Evolutionary conservation across 2,113 vertebrate species (phyloP).

Genomic region (Pituophis catenifer): DNA sequence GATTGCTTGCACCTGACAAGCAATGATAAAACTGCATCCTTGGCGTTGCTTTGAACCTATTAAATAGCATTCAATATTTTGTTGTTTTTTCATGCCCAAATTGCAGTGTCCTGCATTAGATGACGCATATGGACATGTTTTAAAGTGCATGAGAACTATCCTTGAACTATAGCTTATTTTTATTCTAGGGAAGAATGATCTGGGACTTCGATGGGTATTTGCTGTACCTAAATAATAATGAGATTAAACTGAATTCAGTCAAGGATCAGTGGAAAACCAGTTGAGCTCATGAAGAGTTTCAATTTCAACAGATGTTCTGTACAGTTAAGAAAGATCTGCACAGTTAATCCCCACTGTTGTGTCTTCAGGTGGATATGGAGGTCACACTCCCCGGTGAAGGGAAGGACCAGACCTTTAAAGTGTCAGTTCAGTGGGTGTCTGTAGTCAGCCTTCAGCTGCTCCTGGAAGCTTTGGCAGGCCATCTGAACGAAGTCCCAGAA

Average conservation of each 20-base stretch:
- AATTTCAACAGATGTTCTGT: background rate
- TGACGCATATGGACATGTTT: background rate
- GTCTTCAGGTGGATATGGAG: slow-evolving; percentile 91
- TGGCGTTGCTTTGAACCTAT: background rate
- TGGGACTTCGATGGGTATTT: background rate
- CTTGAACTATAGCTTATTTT: background rate
- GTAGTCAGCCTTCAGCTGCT: slow-evolving; percentile 97
- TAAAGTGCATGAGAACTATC: background rate
- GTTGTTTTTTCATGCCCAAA: background rate
- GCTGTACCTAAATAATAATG: background rate
- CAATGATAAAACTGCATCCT: background rate
- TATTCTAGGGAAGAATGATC: background rate
- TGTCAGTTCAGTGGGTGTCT: slow-evolving; percentile 98
- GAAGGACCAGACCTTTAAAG: slow-evolving; percentile 98
- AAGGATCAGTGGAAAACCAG: background rate
- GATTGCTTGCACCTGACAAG: background rate
- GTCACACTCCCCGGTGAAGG: slow-evolving; percentile 97
- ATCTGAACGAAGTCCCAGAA: slow-evolving; percentile 94
- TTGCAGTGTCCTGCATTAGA: background rate
- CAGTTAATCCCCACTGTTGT: background rate
- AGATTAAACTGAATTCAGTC: background rate
- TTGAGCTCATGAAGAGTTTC: background rate
- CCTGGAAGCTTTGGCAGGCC: slow-evolving; percentile 92
- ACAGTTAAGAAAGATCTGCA: background rate
- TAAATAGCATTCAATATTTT: background rate